These are phyloP conservation scores for Naja naja DNA, from an alignment of 2,113 vertebrate species.

Conservation along the genomic window DNA sequence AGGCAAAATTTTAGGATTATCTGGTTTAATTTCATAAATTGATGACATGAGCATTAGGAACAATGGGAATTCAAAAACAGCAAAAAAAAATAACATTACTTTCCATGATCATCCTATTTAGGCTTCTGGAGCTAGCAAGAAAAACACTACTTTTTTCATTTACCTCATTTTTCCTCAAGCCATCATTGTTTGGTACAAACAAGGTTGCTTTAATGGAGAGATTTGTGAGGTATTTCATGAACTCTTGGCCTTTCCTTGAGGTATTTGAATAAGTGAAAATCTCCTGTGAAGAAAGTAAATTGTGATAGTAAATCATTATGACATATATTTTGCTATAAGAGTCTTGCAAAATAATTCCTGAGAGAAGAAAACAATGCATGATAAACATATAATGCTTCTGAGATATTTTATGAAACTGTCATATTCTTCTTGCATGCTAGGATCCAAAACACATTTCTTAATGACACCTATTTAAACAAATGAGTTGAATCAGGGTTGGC, in stretches of 20 bases:
- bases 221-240: slow-evolving; percentile 77
- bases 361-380: background rate
- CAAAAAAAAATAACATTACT: background rate
- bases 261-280: slow-evolving; percentile 80
- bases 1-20: background rate
- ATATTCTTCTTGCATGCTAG: background rate
- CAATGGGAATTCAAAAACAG: background rate
- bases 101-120: background rate
- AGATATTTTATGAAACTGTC: background rate
- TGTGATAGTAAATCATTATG: background rate
- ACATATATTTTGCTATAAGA: fast-evolving
- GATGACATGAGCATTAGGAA: background rate
- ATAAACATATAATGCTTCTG: background rate
- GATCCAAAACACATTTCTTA: background rate
- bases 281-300: slow-evolving; percentile 70
- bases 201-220: slow-evolving; percentile 76
- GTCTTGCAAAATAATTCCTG: background rate
- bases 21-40: background rate
- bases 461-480: background rate
- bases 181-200: slow-evolving; percentile 83
- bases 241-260: slow-evolving; percentile 73
- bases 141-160: background rate
- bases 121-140: background rate
- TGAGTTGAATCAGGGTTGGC: background rate
- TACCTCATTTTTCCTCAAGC: slow-evolving; percentile 81